Base-by-base conservation (phyloP, 2,113 vertebrate species). In the Heterocephalus glaber region DNA sequence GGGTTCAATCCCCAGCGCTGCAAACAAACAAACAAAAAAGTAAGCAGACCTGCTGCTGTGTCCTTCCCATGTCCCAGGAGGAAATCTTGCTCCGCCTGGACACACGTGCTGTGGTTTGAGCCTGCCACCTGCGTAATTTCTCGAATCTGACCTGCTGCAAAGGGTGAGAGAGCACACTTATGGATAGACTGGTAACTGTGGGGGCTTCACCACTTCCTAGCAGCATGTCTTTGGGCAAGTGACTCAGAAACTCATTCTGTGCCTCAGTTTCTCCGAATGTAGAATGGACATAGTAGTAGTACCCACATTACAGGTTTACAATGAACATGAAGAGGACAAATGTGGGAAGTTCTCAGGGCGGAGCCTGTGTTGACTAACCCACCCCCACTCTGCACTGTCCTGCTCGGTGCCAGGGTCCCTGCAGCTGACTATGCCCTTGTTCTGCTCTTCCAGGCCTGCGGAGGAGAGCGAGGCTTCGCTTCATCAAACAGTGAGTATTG, bases 401-500 rank as follows among this genome's bases (percentile, higher is more conserved):
- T 5, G 61, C 80, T 60, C 10, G 11, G 58, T 12, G 16, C 58
- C 33, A 0, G 12, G 1, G 44, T 26, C 72, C 13, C 30, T 33
- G 19, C 52, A 13, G 2, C 74, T 82, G 65, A 97, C 70, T 0
- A 0, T 0, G 0, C 11, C 61, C 24, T 41, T 74, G 20, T 56
- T 96, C 70, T 95, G 52, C 77, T 90, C 63, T 86, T 90, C 5
- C 47, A 98, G 98, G 95, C 65, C 76, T 74, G 35, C 89, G 10
- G 79, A 90, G 94, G 74, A 96, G 76, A 96, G 87, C 96, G 7
- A 82, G 74, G 70, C 92, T 97, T 47, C 97, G 52, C 49, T 89
- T 97, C 92, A 35, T 96, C 8, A 98, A 97, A 95, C 96, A 97
- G 97, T 98, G 94, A 97, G 98, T 98, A 10, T 20, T 9, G 38